Conservation (phyloP, 2,797 vertebrate species). For the Malacoraja senta region DNA sequence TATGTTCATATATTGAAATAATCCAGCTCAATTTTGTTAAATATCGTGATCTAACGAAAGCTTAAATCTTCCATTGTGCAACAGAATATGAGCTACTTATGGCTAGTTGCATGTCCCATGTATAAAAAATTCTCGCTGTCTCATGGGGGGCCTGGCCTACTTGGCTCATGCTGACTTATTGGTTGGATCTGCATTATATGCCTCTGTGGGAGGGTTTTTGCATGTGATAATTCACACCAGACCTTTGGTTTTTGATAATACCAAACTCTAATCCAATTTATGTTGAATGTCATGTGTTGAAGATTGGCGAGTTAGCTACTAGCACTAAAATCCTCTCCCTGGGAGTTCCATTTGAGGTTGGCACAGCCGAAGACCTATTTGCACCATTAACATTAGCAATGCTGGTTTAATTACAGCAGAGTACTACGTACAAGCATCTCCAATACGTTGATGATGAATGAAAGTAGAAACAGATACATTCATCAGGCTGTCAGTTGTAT, state of each 20-base stretch:
- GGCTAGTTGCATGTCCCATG: neutral
- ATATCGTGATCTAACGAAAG: neutral
- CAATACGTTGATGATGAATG: neutral
- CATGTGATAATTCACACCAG: constrained; percentile 10
- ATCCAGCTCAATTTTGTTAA: neutral
- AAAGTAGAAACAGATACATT: constrained; percentile 5
- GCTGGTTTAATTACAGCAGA: neutral
- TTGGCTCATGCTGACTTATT: neutral
- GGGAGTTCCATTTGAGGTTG: neutral
- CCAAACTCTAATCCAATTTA: constrained; percentile 5
- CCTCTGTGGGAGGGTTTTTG: neutral
- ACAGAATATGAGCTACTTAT: neutral
- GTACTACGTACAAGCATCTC: neutral
- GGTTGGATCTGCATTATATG: constrained; percentile 2
- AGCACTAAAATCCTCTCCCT: neutral
- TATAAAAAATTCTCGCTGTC: neutral
- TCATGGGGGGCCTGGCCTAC: neutral
- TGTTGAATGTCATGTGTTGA: neutral
- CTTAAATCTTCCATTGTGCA: neutral
- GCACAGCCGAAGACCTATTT: neutral
- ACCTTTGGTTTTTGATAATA: neutral
- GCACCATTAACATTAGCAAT: neutral
- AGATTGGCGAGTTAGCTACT: neutral
- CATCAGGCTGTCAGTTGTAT: too few species aligned
- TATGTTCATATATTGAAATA: neutral